Evolutionary conservation across 2,113 vertebrate species (phyloP).

Genomic region (Calidris pygmaea): DNA sequence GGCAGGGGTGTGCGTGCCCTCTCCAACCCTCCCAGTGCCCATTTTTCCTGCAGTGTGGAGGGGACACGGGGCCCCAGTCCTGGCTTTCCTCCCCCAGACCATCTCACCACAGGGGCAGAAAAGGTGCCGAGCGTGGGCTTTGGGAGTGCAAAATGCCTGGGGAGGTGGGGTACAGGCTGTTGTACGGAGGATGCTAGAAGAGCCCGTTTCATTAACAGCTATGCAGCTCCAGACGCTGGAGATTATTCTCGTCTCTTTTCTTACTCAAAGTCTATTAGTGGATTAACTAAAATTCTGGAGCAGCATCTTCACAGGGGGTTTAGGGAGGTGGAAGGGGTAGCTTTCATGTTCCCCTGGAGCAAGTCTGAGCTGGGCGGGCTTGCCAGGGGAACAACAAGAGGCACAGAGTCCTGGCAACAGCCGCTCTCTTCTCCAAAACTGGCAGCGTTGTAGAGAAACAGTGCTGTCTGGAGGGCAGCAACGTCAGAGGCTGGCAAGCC

Average conservation of each 20-base stretch:
- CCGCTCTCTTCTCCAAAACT: not conserved
- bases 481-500: not conserved
- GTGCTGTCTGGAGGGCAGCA: not conserved
- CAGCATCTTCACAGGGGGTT: not conserved
- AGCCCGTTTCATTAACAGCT: not conserved
- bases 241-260: not conserved
- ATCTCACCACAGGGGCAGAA: not conserved
- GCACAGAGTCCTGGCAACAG: not conserved
- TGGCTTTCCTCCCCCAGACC: not conserved
- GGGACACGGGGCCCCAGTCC: rapidly evolving
- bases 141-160: rapidly evolving
- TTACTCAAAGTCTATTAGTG: slow-evolving; percentile 28
- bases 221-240: not conserved
- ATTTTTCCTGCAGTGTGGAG: not conserved
- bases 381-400: not conserved
- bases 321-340: not conserved
- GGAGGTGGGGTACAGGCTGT: not conserved
- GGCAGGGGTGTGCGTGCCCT: not conserved
- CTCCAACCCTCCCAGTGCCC: not conserved
- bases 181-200: not conserved
- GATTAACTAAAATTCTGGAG: slow-evolving; percentile 34
- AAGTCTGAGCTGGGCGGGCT: not conserved
- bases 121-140: not conserved
- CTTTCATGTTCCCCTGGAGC: not conserved
- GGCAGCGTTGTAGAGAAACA: not conserved